phyloP scores from a whole-genome alignment of 2,797 vertebrate species.

The Poeciliopsis presidionis region DNA sequence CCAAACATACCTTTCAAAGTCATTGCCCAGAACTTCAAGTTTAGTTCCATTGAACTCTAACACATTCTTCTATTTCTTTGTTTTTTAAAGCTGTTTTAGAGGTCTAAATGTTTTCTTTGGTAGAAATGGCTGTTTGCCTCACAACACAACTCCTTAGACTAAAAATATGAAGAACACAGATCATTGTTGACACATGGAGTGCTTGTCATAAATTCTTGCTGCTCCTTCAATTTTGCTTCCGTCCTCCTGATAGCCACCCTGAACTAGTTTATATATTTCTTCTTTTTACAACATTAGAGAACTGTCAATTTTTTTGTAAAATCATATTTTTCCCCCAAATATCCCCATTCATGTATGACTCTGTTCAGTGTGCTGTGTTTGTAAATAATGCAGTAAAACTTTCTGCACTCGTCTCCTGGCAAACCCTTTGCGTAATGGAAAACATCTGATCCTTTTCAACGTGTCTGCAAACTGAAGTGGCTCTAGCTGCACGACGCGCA shows the following conservation, averaged over 20 bases:
- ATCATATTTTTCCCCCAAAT: not conserved
- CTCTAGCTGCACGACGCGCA: not conserved
- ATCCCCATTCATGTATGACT: not conserved
- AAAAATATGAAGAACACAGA: not conserved
- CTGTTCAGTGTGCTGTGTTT: not conserved
- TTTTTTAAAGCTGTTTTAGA: not conserved
- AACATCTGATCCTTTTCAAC: not conserved
- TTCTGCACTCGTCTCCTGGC: not conserved
- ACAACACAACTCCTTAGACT: not conserved
- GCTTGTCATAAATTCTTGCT: not conserved
- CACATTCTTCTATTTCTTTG: not conserved
- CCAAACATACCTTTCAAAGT: not conserved
- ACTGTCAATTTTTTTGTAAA: not conserved
- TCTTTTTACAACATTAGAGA: not conserved
- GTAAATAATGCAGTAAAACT: not conserved
- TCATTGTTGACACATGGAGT: not conserved
- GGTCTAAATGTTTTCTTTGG: not conserved
- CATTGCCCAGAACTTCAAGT: not conserved
- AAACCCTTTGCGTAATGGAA: not conserved
- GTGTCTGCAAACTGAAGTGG: not conserved
- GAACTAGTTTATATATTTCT: too few species aligned
- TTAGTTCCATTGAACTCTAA: not conserved
- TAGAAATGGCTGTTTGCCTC: not conserved
- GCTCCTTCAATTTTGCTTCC: not conserved
- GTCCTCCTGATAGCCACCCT: not conserved